Base-by-base conservation (phyloP, 2,113 vertebrate genomes). In the Corydoras maculifer region DNA sequence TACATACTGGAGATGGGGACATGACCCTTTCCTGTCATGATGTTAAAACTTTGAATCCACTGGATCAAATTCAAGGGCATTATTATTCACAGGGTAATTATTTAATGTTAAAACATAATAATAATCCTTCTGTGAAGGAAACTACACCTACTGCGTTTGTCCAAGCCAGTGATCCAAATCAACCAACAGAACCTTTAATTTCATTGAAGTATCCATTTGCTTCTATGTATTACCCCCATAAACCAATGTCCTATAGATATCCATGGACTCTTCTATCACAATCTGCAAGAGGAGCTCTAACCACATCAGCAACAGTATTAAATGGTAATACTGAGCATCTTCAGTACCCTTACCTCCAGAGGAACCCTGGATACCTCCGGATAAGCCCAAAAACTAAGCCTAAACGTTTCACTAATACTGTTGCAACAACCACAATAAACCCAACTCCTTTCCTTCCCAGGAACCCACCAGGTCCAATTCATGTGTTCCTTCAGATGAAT, bases 1-100 rank as follows among this genome's bases (percentile, higher is more conserved):
- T 74, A 60, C 12, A 7, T 10, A 15, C n/a, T 54, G 57, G 12
- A 53, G 25, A 73, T 61, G 58, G 51, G 7, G 72, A 67, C 66
- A 11, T 67, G 18, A 48, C 12, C 12, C 32, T 74, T 74, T 60
- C 72, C 49, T 74, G 72, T 31, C 64, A 15, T 53, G 13, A 61
- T 62, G 54, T 30, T 14, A 31, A 61, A 2, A 48, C 9, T 53
- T 10, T 10, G 3, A 14, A 53, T 53, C 10, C 51, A 53, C 9
- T 12, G 51, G 35, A 4, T 4, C 35, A 43, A 43, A 43, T 43
- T 43, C 35, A 43, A 43, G 35, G 35, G 2, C 35, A 43, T 43
- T 43, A 43, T 43, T 43, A 5, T 43, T 43, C 5, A 6, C 49
- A 30, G 1, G 18, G 7, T 30, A 5, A 29, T 30, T 10, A 13